Conservation (phyloP, 2,113 vertebrate genomes). For the Hucho hucho region DNA sequence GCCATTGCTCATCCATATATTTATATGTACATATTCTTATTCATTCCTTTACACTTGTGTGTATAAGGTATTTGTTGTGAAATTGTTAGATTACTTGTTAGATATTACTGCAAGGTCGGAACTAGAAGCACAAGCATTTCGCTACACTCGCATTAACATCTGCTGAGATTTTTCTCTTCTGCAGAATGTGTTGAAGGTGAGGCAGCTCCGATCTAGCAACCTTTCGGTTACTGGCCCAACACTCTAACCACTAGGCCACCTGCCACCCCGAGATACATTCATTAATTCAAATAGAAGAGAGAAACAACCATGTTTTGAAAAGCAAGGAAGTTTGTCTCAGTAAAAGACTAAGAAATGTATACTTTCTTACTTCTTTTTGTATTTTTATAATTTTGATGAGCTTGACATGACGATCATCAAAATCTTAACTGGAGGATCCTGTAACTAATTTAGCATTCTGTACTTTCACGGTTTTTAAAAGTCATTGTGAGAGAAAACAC, state of each 20-base stretch:
- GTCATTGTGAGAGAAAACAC: neutral
- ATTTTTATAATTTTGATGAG: neutral
- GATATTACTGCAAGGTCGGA: too few species aligned
- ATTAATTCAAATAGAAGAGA: slow-evolving; percentile 29
- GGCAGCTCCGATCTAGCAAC: neutral
- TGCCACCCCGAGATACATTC: slow-evolving; percentile 15
- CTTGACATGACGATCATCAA: neutral
- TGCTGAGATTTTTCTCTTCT: slow-evolving; percentile 49
- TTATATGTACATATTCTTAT: too few species aligned
- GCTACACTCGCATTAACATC: too few species aligned
- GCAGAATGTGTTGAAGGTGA: slow-evolving; percentile 39
- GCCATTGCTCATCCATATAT: too few species aligned
- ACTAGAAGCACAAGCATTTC: too few species aligned
- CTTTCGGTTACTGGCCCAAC: too few species aligned
- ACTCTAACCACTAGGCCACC: too few species aligned
- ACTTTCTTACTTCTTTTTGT: slow-evolving; percentile 10
- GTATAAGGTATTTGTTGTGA: too few species aligned
- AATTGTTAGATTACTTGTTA: too few species aligned
- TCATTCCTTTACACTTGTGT: too few species aligned
- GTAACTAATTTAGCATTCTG: slow-evolving; percentile 37
- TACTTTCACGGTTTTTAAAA: neutral
- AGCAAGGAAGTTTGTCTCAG: neutral
- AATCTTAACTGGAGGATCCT: neutral
- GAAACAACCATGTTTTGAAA: slow-evolving; percentile 11
- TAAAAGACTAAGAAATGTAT: neutral